phyloP scores from a whole-genome alignment of 2,888 invertebrate genomes.

The Ephialtes manifestator region DNA sequence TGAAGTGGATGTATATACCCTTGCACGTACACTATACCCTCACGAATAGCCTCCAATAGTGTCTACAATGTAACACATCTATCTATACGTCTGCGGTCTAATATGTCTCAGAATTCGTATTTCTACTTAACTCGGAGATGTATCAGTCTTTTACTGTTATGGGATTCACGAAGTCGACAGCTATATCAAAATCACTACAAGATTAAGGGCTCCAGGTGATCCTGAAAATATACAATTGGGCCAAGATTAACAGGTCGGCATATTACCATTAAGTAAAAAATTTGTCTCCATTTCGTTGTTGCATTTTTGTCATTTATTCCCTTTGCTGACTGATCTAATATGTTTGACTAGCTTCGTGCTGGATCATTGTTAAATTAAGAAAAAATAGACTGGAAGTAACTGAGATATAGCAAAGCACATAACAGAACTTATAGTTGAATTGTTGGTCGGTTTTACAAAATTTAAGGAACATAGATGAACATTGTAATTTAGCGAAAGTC shows the following conservation, averaged over 20 bases:
- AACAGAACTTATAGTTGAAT: no score
- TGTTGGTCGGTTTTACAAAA: no score
- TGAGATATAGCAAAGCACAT: neutral
- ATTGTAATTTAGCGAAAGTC: no score
- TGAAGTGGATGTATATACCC: slow-evolving; percentile 16
- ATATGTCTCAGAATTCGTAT: slow-evolving; percentile 19
- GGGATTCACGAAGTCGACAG: no score
- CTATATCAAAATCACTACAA: neutral
- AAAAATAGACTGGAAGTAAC: neutral
- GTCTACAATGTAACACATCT: slow-evolving; percentile 32
- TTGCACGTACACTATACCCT: slow-evolving; percentile 5
- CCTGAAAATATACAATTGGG: neutral
- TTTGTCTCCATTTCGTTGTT: neutral
- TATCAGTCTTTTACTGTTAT: slow-evolving; percentile 6
- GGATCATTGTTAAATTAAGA: neutral
- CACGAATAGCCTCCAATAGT: slow-evolving; percentile 9
- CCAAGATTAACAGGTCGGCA: neutral
- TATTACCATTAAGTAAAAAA: neutral
- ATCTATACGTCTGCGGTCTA: slow-evolving; percentile 1
- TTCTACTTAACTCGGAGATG: neutral
- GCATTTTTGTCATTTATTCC: neutral
- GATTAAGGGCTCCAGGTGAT: neutral
- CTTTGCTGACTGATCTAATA: no score
- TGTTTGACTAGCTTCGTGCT: no score
- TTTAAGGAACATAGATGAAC: no score